These are phyloP conservation scores for Orchestia grillus DNA, from an alignment of 1,140 invertebrate genomes.

Conservation along the genomic window DNA sequence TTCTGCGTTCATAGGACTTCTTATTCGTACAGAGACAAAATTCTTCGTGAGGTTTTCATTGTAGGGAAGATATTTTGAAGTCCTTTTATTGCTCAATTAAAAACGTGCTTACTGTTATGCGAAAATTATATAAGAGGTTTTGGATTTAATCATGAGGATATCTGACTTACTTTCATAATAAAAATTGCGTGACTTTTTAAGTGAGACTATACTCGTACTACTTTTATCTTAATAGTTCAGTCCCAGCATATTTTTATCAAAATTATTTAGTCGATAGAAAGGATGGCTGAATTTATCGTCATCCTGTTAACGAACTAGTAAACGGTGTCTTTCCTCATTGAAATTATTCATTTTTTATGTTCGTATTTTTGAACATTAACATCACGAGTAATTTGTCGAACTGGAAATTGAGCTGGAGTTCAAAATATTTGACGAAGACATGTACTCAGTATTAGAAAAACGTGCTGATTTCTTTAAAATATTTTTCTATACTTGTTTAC, in stretches of 20 bases:
- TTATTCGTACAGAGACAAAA: background rate
- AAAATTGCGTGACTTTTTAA: background rate
- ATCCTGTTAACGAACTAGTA: background rate
- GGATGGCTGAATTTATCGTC: background rate
- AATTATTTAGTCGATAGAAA: no score
- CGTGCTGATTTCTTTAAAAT: background rate
- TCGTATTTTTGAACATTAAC: background rate
- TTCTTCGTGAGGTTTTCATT: background rate
- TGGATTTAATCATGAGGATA: background rate
- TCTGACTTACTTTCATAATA: background rate
- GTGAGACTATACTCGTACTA: background rate
- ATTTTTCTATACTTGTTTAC: background rate
- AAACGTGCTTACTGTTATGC: background rate
- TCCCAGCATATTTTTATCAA: background rate
- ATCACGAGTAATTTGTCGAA: background rate
- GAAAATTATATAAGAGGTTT: no score
- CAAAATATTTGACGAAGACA: background rate
- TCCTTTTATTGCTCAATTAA: background rate
- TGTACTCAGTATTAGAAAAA: background rate
- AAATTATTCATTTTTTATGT: background rate
- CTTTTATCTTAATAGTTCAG: background rate
- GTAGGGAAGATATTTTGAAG: background rate
- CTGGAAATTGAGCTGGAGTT: background rate
- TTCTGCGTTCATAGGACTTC: no score
- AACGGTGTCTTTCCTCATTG: background rate